phyloP scores from a whole-genome alignment of 2,113 vertebrate species.

The Corythaixoides concolor region DNA sequence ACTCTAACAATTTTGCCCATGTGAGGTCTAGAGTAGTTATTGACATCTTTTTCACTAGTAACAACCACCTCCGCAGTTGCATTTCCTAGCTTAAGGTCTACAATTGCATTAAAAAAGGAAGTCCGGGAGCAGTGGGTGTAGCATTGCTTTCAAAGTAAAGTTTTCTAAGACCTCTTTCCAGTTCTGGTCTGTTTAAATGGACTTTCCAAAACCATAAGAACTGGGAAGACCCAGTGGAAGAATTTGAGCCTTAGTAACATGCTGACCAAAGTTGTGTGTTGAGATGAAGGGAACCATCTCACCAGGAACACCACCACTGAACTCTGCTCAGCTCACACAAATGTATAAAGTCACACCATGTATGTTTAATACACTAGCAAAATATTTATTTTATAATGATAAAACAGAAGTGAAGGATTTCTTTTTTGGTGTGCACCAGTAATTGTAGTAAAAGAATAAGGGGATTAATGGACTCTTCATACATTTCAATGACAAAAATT shows the following conservation, averaged over 20 bases:
- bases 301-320: neutral
- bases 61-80: neutral
- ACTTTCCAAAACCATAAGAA: neutral
- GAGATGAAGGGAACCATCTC: neutral
- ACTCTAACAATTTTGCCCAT: neutral
- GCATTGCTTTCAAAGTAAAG: neutral
- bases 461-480: conserved; percentile 79
- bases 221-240: neutral
- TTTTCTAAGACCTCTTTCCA: neutral
- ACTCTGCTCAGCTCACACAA: neutral
- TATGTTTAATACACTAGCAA: conserved; percentile 80
- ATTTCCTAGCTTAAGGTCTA: neutral
- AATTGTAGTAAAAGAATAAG: conserved; percentile 78
- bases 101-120: neutral
- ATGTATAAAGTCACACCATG: conserved; percentile 37
- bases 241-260: neutral
- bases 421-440: conserved; percentile 82
- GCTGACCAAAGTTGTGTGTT: neutral
- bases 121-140: neutral
- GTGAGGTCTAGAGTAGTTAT: neutral
- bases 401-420: conserved; percentile 80
- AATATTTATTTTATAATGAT: conserved; percentile 85
- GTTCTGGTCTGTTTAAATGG: neutral
- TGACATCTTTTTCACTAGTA: neutral
- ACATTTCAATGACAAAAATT: conserved; percentile 76